Evolutionary conservation across 2,797 vertebrate genomes (phyloP).

Genomic region (Netta rufina): DNA sequence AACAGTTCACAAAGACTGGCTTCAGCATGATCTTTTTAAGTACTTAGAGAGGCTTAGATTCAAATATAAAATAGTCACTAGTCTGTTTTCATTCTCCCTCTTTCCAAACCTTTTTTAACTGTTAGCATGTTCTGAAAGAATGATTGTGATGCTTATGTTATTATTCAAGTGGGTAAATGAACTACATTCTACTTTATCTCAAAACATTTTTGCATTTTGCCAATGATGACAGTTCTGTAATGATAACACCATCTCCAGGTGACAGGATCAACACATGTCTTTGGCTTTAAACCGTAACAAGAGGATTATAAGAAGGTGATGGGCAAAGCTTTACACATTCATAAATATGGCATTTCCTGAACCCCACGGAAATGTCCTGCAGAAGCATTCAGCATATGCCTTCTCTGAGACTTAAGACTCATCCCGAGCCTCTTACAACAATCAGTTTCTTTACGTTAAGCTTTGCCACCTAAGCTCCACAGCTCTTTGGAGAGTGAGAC

Average conservation of each 20-base stretch:
- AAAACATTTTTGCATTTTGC: background rate
- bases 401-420: background rate
- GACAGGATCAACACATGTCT: background rate
- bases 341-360: slow-evolving; percentile 18
- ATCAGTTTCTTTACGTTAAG: rapidly evolving
- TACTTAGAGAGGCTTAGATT: background rate
- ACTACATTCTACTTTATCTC: background rate
- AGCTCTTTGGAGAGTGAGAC: background rate
- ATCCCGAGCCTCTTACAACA: background rate
- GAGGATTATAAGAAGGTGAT: background rate
- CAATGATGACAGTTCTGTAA: background rate
- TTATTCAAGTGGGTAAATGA: background rate
- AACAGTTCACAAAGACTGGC: background rate
- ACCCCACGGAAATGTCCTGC: background rate
- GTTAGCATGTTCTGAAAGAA: background rate
- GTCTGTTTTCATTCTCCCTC: background rate
- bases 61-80: background rate
- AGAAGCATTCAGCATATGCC: background rate
- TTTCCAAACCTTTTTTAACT: background rate
- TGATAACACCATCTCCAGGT: background rate
- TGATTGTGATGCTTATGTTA: background rate
- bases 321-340: background rate
- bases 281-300: background rate
- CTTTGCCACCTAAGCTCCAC: background rate
- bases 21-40: background rate